phyloP scores from a whole-genome alignment of 2,797 vertebrate species.

The Coranthus polyacanthus region DNA sequence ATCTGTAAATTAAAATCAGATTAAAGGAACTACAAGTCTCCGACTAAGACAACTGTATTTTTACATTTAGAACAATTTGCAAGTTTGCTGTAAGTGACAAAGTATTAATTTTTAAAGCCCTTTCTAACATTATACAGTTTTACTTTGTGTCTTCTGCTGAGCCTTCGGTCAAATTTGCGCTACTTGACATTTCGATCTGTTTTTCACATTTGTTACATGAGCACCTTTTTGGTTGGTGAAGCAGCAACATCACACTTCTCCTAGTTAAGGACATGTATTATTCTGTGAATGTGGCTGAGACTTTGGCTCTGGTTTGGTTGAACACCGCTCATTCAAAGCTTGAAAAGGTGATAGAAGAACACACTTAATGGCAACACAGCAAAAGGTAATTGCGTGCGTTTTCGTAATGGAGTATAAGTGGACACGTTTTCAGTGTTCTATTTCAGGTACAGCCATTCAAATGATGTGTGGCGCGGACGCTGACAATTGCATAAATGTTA shows the following conservation, averaged over 20 bases:
- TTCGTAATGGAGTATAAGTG: slow-evolving; percentile 6
- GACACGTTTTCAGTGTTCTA: not conserved
- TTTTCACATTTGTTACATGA: too few species aligned
- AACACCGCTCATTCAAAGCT: slow-evolving; percentile 15
- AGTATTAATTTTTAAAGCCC: too few species aligned
- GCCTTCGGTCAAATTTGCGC: not conserved
- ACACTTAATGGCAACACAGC: not conserved
- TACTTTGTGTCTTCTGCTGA: not conserved
- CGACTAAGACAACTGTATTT: not conserved
- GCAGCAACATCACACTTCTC: too few species aligned
- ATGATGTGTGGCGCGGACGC: not conserved
- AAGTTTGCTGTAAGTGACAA: not conserved
- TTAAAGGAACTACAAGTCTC: not conserved
- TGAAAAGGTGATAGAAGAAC: not conserved
- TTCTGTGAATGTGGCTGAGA: not conserved
- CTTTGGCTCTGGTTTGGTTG: slow-evolving; percentile 2
- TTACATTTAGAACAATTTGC: not conserved
- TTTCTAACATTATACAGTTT: too few species aligned
- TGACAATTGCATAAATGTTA: slow-evolving; percentile 1
- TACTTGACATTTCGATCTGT: not conserved
- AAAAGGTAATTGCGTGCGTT: not conserved
- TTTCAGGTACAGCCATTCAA: slow-evolving; percentile 8
- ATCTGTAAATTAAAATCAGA: slow-evolving; percentile 3
- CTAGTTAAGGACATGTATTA: too few species aligned
- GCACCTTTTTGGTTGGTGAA: too few species aligned